phyloP scores from a whole-genome alignment of 2,888 invertebrate species.

The Chloromyia formosa region DNA sequence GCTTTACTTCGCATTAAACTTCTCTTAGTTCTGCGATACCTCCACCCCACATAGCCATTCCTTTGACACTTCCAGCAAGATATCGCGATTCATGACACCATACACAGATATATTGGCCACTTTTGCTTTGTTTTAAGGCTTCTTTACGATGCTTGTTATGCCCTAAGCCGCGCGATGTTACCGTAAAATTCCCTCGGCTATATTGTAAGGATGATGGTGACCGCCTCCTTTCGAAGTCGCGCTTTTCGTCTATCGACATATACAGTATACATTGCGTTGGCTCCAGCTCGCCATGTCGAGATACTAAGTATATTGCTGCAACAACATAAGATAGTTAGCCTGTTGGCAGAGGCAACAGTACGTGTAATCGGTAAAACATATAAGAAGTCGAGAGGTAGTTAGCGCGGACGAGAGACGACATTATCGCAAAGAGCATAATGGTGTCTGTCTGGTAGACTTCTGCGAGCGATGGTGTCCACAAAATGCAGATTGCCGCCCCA shows the following conservation, averaged over 20 bases:
- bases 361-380: too few species aligned
- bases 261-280: too few species aligned
- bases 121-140: constrained; percentile 14
- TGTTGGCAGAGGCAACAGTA: too few species aligned
- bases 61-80: too few species aligned
- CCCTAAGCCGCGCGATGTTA: constrained; percentile 25
- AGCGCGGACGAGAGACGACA: constrained; percentile 1
- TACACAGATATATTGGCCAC: neutral
- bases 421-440: constrained; percentile 40
- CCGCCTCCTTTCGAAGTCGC: constrained; percentile 35
- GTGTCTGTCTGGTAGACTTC: constrained; percentile 22
- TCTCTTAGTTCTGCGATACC: too few species aligned
- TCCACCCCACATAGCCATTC: too few species aligned
- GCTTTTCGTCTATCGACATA: neutral
- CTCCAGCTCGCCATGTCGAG: too few species aligned
- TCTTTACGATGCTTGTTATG: constrained; percentile 28
- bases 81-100: too few species aligned
- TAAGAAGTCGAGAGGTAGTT: neutral
- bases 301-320: too few species aligned
- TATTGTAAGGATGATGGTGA: constrained; percentile 7
- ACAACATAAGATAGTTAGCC: too few species aligned
- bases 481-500: constrained; percentile 25
- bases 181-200: constrained; percentile 17
- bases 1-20: too few species aligned
- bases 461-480: neutral